phyloP scores from a whole-genome alignment of 2,888 invertebrate genomes.

The Keiferia lycopersicella region DNA sequence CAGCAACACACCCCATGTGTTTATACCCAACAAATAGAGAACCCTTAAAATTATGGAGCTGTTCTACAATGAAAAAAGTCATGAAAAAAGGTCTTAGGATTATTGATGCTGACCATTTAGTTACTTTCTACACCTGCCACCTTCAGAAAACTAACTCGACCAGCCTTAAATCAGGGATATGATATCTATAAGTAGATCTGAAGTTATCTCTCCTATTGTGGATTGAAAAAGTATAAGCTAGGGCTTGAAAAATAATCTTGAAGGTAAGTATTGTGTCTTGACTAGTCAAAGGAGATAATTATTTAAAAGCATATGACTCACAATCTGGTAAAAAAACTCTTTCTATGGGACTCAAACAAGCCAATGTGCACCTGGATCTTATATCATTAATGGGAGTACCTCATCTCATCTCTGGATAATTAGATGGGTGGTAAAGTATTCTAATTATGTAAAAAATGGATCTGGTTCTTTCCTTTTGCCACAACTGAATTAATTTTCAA shows the following conservation, averaged over 20 bases:
- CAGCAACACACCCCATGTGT: conserved; percentile 36
- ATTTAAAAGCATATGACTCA: too few species aligned
- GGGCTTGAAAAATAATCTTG: neutral
- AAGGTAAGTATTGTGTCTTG: neutral
- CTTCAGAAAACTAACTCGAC: neutral
- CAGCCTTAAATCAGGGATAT: neutral
- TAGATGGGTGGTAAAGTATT: too few species aligned
- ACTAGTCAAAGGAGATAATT: neutral
- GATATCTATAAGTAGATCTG: neutral
- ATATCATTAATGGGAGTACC: too few species aligned
- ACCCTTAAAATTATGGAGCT: conserved; percentile 6
- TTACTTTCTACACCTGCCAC: neutral
- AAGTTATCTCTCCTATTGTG: neutral
- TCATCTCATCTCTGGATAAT: too few species aligned
- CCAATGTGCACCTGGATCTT: too few species aligned
- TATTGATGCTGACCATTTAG: conserved; percentile 6
- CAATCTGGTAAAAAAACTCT: too few species aligned
- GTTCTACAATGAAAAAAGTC: neutral
- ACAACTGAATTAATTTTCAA: too few species aligned
- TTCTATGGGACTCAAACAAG: too few species aligned
- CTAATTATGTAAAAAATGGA: too few species aligned
- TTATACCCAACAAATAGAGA: conserved; percentile 35
- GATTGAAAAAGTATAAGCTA: neutral
- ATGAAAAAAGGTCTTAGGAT: neutral
- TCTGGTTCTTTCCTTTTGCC: too few species aligned